A percentile compares a stretch with the other conserved stretches of the same genome.
Evolutionary conservation across 2,888 invertebrate species (phyloP).

Genomic region (Endomychus coccineus): DNA sequence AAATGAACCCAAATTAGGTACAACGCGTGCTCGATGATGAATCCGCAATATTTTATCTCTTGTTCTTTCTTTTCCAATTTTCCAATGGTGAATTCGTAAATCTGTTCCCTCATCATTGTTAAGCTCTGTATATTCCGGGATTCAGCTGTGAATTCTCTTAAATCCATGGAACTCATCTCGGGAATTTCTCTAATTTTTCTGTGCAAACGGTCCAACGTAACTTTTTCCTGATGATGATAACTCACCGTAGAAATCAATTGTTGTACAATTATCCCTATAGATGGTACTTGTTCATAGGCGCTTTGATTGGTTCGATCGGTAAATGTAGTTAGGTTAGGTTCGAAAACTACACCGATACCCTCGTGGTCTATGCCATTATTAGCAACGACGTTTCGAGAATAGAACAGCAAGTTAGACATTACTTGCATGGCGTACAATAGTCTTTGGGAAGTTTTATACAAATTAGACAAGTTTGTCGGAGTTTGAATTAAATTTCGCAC

Average conservation of each 20-base stretch:
- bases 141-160: conserved; percentile 47
- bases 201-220: conserved; percentile 45
- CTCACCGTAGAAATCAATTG: conserved; percentile 51
- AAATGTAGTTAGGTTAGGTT: conserved; percentile 45
- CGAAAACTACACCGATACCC: conserved; percentile 49
- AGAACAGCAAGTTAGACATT: conserved; percentile 63
- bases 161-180: conserved; percentile 48
- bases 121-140: conserved; percentile 32
- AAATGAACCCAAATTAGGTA: conserved; percentile 73
- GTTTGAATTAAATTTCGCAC: conserved; percentile 40
- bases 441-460: conserved; percentile 41
- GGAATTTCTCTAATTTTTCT: conserved; percentile 46
- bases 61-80: conserved; percentile 51
- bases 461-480: conserved; percentile 22
- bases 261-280: conserved; percentile 49
- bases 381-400: conserved; percentile 59
- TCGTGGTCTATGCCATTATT: conserved; percentile 50
- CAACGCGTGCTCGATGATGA: conserved; percentile 63
- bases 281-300: conserved; percentile 40
- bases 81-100: conserved; percentile 46
- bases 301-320: conserved; percentile 29
- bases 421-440: conserved; percentile 52
- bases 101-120: conserved; percentile 33
- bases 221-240: conserved; percentile 48
- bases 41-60: conserved; percentile 55